Evolutionary conservation across 2,797 vertebrate species (phyloP).

Genomic region (Sebastiscus tertius): DNA sequence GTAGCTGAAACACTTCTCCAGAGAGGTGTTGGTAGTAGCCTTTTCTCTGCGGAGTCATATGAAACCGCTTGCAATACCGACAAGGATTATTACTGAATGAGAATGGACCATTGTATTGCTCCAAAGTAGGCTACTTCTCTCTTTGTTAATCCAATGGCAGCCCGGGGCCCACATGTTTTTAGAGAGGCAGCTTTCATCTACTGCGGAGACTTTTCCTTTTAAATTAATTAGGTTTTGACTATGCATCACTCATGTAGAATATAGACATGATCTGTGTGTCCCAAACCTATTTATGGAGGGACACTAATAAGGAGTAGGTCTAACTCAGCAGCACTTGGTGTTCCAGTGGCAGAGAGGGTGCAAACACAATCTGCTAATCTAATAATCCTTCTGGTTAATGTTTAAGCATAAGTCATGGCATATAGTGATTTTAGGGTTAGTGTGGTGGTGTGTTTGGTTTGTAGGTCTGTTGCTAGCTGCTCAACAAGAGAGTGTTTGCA

Average conservation of each 20-base stretch:
- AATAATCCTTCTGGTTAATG: conserved; percentile 33
- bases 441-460: background rate
- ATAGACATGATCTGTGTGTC: background rate
- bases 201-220: conserved; percentile 3
- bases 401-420: conserved; percentile 29
- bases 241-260: background rate
- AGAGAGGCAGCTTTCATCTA: conserved; percentile 36
- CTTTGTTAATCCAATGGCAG: conserved; percentile 81
- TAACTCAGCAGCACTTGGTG: background rate
- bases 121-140: conserved; percentile 79
- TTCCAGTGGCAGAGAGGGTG: background rate
- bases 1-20: conserved; percentile 54
- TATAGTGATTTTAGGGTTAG: background rate
- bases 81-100: conserved; percentile 88
- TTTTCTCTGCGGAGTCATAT: conserved; percentile 86
- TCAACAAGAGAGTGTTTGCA: background rate
- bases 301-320: background rate
- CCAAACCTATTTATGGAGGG: background rate
- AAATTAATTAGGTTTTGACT: conserved; percentile 1
- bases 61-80: conserved; percentile 91
- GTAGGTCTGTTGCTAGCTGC: background rate
- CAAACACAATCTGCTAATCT: conserved; percentile 20
- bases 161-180: conserved; percentile 21
- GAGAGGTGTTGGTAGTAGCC: conserved; percentile 58
- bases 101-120: conserved; percentile 84